These are phyloP conservation scores for Solea senegalensis DNA, from an alignment of 2,113 vertebrate species.

Conservation along the genomic window DNA sequence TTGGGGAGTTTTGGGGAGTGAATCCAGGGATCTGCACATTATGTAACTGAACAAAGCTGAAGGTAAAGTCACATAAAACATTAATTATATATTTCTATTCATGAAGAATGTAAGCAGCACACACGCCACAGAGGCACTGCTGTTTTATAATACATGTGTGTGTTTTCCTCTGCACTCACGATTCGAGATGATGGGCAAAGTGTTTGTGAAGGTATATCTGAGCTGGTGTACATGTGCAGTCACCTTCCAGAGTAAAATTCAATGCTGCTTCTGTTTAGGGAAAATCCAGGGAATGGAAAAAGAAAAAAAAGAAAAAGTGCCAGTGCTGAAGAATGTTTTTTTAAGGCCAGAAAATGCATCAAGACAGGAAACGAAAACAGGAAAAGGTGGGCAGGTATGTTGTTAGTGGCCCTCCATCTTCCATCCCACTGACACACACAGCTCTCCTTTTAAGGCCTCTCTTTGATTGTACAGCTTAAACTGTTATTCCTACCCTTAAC, in stretches of 20 bases:
- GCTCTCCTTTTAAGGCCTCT: no score
- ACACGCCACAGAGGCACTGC: conserved; percentile 21
- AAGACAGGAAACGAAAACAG: conserved; percentile 34
- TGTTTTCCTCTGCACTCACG: conserved; percentile 7
- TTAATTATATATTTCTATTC: conserved; percentile 47
- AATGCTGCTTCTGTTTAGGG: conserved; percentile 42
- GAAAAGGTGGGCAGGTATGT: conserved; percentile 35
- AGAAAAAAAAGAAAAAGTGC: not conserved
- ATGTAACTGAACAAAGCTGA: conserved; percentile 37
- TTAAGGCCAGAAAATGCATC: conserved; percentile 28
- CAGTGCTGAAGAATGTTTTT: conserved; percentile 30
- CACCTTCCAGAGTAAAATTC: conserved; percentile 22
- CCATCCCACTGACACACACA: not conserved
- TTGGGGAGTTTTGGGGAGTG: not conserved
- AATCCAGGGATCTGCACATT: conserved; percentile 16
- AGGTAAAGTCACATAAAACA: conserved; percentile 34
- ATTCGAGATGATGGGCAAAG: conserved; percentile 2
- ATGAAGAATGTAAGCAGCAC: conserved; percentile 55
- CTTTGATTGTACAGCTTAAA: no score
- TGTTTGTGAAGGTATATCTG: conserved; percentile 29
- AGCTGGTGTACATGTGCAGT: not conserved
- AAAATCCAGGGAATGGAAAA: conserved; percentile 21
- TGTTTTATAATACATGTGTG: conserved; percentile 44
- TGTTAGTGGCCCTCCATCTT: conserved; percentile 15
- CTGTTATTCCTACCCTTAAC: no score